Percentiles rank a stretch among this genome's conserved stretches.
phyloP scores from a whole-genome alignment of 2,797 vertebrate genomes.

The Cetoscarus ocellatus region DNA sequence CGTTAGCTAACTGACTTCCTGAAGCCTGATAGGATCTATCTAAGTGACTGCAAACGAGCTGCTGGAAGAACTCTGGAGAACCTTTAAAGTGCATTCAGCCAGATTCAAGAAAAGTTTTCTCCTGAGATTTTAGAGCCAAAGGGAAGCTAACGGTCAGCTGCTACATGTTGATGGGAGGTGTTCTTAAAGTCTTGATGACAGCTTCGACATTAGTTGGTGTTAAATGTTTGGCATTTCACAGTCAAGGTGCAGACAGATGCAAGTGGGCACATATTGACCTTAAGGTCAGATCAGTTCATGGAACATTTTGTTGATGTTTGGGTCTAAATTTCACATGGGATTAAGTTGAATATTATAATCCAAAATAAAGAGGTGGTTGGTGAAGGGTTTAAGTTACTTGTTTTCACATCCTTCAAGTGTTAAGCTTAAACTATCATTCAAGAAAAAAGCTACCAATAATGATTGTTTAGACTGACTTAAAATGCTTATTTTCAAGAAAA shows the following conservation, averaged over 20 bases:
- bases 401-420: no score
- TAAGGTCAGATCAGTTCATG: background rate
- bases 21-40: conserved; percentile 77
- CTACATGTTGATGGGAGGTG: background rate
- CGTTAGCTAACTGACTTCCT: conserved; percentile 83
- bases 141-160: conserved; percentile 29
- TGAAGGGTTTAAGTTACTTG: no score
- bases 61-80: conserved; percentile 61
- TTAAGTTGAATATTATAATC: no score
- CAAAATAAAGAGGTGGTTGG: no score
- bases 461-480: no score
- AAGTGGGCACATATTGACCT: background rate
- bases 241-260: background rate
- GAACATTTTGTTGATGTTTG: background rate
- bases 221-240: conserved; percentile 4
- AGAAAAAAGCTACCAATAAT: no score
- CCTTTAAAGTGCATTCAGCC: conserved; percentile 72
- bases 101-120: conserved; percentile 56
- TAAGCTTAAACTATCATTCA: no score
- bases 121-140: conserved; percentile 48
- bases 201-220: background rate
- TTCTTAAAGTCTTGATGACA: conserved; percentile 4
- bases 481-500: no score
- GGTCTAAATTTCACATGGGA: background rate
- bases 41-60: conserved; percentile 71